A percentile compares a stretch with the other conserved stretches of the same genome.
These are phyloP conservation scores for Lophius americanus DNA, from an alignment of 2,797 vertebrate species.

Conservation along the genomic window DNA sequence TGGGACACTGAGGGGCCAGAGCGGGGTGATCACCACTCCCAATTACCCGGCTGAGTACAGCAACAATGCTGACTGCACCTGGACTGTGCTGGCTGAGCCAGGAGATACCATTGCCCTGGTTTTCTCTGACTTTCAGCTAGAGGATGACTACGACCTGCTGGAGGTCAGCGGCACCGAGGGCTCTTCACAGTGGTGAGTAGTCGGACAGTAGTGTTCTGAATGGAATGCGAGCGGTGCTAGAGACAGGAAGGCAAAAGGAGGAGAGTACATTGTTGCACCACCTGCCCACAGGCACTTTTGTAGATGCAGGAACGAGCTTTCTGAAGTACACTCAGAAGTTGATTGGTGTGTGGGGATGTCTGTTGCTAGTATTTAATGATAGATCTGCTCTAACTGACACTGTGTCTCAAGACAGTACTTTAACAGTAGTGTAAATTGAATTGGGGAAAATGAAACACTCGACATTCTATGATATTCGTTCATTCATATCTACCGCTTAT, in stretches of 20 bases:
- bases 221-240: constrained; percentile 5
- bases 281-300: constrained; percentile 23
- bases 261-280: neutral
- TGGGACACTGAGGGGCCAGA: constrained; percentile 94
- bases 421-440: too few relatives aligned
- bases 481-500: too few relatives aligned
- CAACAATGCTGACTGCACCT: constrained; percentile 98
- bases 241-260: neutral
- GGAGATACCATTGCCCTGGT: constrained; percentile 98
- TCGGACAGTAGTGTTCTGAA: constrained; percentile 15
- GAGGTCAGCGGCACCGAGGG: constrained; percentile 97
- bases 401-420: too few relatives aligned
- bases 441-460: too few relatives aligned
- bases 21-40: constrained; percentile 94
- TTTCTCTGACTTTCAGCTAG: constrained; percentile 96
- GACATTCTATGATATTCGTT: too few relatives aligned
- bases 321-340: constrained; percentile 21
- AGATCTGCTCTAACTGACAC: too few relatives aligned
- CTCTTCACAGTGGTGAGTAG: constrained; percentile 94
- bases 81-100: constrained; percentile 96
- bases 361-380: too few relatives aligned
- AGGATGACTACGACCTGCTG: constrained; percentile 95
- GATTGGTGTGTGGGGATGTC: neutral
- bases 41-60: constrained; percentile 95
- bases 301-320: constrained; percentile 16